Percentiles rank a stretch among this genome's conserved stretches.
Conservation (phyloP, 2,888 invertebrate genomes). For the Parnassius glacialis region DNA sequence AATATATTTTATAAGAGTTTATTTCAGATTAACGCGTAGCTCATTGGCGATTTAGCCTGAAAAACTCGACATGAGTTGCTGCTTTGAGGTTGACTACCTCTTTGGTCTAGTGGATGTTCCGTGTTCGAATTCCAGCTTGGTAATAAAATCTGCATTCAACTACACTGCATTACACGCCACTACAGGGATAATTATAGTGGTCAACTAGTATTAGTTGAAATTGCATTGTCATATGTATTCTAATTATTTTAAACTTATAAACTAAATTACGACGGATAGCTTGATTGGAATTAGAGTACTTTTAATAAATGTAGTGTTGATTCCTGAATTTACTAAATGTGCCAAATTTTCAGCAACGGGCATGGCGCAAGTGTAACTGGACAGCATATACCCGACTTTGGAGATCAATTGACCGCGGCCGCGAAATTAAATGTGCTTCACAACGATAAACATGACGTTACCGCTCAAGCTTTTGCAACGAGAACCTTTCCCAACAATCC, state of each 20-base stretch:
- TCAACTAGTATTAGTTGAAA: not conserved
- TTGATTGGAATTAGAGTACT: too few relatives aligned
- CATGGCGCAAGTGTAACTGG: conserved; percentile 42
- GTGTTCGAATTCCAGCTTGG: too few relatives aligned
- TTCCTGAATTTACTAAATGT: too few relatives aligned
- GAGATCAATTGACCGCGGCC: conserved; percentile 45
- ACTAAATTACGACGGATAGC: too few relatives aligned
- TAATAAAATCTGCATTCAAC: too few relatives aligned
- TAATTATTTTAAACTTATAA: too few relatives aligned
- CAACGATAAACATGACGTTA: conserved; percentile 39
- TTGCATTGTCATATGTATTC: not conserved
- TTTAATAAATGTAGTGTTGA: not conserved
- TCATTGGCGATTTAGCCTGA: not conserved
- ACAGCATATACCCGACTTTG: conserved; percentile 44
- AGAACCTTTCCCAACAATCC: not conserved
- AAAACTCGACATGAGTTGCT: not conserved
- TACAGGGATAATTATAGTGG: not conserved
- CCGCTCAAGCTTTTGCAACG: not conserved
- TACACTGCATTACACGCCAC: too few relatives aligned
- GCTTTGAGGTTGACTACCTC: too few relatives aligned
- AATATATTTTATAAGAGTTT: too few relatives aligned
- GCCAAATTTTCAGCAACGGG: conserved; percentile 35
- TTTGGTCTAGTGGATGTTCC: too few relatives aligned
- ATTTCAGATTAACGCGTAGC: not conserved
- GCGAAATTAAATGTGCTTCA: conserved; percentile 42